Percentiles rank a stretch among this genome's conserved stretches.
Conservation (phyloP, 2,888 invertebrate genomes). For the Epistrophe grossulariae region DNA sequence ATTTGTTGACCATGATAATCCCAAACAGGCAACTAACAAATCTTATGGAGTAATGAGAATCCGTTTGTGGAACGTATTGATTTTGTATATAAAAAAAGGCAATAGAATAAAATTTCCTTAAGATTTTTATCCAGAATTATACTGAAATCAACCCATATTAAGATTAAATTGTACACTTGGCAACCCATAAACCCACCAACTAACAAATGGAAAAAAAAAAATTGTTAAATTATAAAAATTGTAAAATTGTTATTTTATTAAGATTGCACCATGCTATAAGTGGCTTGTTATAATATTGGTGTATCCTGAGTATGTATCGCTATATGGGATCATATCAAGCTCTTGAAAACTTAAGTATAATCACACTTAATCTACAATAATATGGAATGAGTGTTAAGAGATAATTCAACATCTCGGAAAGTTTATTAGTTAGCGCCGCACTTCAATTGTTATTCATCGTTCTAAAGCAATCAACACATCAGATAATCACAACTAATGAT, state of each 20-base stretch:
- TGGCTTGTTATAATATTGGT: conserved; percentile 18
- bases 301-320: not conserved
- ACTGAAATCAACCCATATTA: no score
- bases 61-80: not conserved
- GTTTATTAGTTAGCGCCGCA: conserved; percentile 70
- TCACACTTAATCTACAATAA: conserved; percentile 1
- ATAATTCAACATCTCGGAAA: conserved; percentile 51
- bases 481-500: conserved; percentile 69
- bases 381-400: conserved; percentile 1
- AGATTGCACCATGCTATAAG: conserved; percentile 30
- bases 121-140: no score
- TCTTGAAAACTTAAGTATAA: conserved; percentile 6
- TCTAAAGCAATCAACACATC: conserved; percentile 40
- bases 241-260: conserved; percentile 67
- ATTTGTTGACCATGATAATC: no score
- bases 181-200: not conserved
- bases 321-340: not conserved
- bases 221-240: conserved; percentile 67
- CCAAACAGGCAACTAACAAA: no score
- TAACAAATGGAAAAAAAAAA: conserved; percentile 64
- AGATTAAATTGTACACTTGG: not conserved
- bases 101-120: not conserved
- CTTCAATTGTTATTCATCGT: conserved; percentile 54
- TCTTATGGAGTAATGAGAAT: not conserved
- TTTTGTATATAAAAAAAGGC: not conserved